A percentile compares a stretch with the other conserved stretches of the same genome.
Conservation (phyloP, 2,888 invertebrate species). For the Endomychus coccineus region DNA sequence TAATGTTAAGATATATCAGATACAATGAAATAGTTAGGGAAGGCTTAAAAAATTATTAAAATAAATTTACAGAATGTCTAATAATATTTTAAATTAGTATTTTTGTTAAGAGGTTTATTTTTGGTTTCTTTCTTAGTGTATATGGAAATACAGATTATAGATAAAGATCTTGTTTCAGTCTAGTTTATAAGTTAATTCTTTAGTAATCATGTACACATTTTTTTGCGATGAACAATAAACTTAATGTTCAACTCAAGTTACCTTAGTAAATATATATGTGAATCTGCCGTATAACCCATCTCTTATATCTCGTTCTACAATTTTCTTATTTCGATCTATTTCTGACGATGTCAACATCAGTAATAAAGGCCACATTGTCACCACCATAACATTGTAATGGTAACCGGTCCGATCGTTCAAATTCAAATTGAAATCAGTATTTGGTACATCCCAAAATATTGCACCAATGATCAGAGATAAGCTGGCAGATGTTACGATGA, state of each 20-base stretch:
- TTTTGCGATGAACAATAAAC: conserved; percentile 1
- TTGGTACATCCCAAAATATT: conserved; percentile 83
- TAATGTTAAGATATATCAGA: too few species aligned
- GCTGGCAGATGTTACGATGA: conserved; percentile 70
- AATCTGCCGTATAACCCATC: conserved; percentile 74
- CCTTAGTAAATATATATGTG: conserved; percentile 73
- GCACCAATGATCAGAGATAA: conserved; percentile 79
- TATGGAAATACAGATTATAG: too few species aligned
- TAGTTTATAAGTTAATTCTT: too few species aligned
- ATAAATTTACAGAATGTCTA: too few species aligned
- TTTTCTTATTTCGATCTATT: conserved; percentile 50
- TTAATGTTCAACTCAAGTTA: conserved; percentile 37
- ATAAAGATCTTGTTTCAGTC: too few species aligned
- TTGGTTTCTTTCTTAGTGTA: too few species aligned
- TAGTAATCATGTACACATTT: too few species aligned
- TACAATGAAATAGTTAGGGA: too few species aligned
- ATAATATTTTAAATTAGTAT: too few species aligned
- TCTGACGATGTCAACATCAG: conserved; percentile 55
- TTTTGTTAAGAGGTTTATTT: too few species aligned
- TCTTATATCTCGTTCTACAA: conserved; percentile 72
- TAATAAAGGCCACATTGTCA: conserved; percentile 72
- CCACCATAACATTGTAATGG: conserved; percentile 73
- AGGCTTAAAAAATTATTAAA: too few species aligned
- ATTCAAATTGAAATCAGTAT: conserved; percentile 63
- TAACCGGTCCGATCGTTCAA: conserved; percentile 78